Evolutionary conservation across 2,113 vertebrate genomes (phyloP).

Genomic region (Tetrax tetrax): DNA sequence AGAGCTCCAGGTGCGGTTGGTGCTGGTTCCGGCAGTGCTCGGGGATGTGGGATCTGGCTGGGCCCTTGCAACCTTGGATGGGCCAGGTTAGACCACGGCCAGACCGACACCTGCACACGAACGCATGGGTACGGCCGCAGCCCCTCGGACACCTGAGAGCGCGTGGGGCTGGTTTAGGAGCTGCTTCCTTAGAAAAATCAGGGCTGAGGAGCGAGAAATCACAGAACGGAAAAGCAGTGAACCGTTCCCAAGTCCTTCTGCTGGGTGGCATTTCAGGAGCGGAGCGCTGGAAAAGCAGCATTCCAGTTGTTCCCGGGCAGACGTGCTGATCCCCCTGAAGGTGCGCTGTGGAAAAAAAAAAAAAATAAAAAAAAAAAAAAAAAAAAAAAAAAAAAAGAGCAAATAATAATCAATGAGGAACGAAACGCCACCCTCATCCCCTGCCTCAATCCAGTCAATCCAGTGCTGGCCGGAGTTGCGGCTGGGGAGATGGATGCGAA

Average conservation of each 20-base stretch:
- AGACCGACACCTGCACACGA: not conserved
- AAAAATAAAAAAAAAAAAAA: slow-evolving; percentile 35
- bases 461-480: not conserved
- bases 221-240: not conserved
- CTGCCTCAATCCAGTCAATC: not conserved
- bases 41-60: not conserved
- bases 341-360: not conserved
- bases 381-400: slow-evolving; percentile 10
- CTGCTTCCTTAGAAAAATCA: not conserved
- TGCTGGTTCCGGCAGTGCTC: not conserved
- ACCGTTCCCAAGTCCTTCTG: not conserved
- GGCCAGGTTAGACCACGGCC: not conserved
- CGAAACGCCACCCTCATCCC: not conserved
- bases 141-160: rapidly evolving
- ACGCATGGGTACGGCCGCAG: not conserved
- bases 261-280: not conserved
- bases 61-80: not conserved
- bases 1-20: not conserved
- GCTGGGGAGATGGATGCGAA: not conserved
- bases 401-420: not conserved
- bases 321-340: not conserved
- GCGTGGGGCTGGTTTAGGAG: not conserved
- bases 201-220: not conserved
- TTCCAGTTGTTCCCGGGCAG: not conserved
- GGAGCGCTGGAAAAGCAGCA: not conserved